Evolutionary conservation across 2,888 invertebrate species (phyloP), one percentile per base, ranked within the genome.

Genomic region (Serripes groenlandicus): DNA sequence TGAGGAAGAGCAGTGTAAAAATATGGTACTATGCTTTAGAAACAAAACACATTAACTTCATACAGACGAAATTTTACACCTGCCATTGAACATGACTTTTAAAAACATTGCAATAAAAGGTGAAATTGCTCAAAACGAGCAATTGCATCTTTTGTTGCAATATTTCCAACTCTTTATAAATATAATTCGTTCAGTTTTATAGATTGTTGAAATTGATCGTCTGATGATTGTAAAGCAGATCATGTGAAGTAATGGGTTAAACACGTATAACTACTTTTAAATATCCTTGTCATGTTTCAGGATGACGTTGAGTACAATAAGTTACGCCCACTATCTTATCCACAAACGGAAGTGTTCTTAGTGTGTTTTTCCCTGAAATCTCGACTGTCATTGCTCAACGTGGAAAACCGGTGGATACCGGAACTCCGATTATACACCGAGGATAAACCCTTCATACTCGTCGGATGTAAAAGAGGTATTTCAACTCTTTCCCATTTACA

Each of bases 321-420:
- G 32, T 87, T 92, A 1, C 78, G 93, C 58, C 89, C 91, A 54
- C 75, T 93, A n/a, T 89, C 90, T 15, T 93, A 93, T 69, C 91
- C 92, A 4, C 90, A 91, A 71, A 91, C 92, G 26, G 90, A 91
- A 68, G 90, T 92, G 9, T 92, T 93, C 75, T 88, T 92, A 0
- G 85, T 91, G 0, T 92, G 92, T 75, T 93, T 92, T 85, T 91
- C 91, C 7, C 87, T 92, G 42, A 90, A 91, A 23, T 90, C 84
- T 81, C 91, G 90, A 4, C 83, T 88, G n/a, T 92, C 92, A 11
- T 85, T 90, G 77, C 88, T 87, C 58, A 91, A 93, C 75, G 89
- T 91, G n/a, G 87, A 88, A 68, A 70, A 81, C 58, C 89, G 90
- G 52, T 92, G 92, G 92, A 81, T 90, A 23, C 91, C 91, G 58